Conservation (phyloP, 2,113 vertebrate species). For the Eonycteris spelaea region DNA sequence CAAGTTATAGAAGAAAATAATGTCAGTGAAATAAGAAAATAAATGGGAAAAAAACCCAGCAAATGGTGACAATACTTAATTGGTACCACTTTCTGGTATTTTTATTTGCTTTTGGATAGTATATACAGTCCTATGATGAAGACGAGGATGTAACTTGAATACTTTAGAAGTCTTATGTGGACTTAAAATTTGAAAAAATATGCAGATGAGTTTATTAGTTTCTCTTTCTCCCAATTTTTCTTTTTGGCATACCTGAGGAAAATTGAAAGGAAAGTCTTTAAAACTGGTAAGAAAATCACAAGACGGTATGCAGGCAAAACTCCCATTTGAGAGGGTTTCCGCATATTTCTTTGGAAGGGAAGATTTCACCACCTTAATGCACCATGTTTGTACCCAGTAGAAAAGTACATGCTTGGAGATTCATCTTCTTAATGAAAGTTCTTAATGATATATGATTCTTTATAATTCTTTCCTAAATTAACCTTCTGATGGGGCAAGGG, state of each 20-base stretch:
- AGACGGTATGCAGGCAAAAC: not conserved
- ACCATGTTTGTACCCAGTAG: not conserved
- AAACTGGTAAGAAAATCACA: not conserved
- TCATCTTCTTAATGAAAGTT: constrained; percentile 3
- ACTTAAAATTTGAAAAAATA: not conserved
- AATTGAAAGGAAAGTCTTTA: not conserved
- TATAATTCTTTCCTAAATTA: not conserved
- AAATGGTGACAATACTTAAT: not conserved
- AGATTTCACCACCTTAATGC: not conserved
- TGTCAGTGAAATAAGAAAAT: not conserved
- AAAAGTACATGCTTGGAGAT: not conserved
- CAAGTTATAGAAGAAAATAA: not conserved
- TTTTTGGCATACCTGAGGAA: not conserved
- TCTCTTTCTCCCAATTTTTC: not conserved
- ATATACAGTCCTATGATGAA: not conserved
- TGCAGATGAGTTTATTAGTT: not conserved
- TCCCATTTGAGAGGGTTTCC: not conserved
- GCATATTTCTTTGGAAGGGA: not conserved
- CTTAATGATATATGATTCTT: not conserved
- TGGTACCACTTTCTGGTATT: not conserved
- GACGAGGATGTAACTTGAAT: not conserved
- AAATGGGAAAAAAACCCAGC: not conserved
- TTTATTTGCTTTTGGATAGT: not conserved
- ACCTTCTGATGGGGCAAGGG: not conserved
- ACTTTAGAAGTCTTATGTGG: not conserved